These are phyloP conservation scores for Sisyra terminalis DNA, from an alignment of 2,888 invertebrate species.

Conservation along the genomic window DNA sequence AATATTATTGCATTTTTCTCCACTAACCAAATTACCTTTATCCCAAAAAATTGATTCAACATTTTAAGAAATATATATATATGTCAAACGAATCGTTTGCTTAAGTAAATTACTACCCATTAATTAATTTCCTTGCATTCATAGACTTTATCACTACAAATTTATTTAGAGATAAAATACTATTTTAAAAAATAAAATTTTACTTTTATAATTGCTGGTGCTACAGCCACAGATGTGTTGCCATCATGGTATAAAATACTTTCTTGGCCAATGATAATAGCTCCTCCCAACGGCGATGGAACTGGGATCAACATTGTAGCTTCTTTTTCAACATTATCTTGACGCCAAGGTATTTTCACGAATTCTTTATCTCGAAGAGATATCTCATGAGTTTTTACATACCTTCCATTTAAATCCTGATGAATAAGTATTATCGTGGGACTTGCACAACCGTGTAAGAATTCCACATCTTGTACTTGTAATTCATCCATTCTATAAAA, in stretches of 20 bases:
- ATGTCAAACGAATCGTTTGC: too few relatives aligned
- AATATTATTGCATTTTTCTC: too few relatives aligned
- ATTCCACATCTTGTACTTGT: constrained; percentile 90
- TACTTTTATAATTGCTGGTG: constrained; percentile 87
- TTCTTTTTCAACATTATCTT: constrained; percentile 95
- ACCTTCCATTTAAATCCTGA: constrained; percentile 87
- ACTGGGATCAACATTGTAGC: constrained; percentile 93
- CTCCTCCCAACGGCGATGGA: constrained; percentile 88
- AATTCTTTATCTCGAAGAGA: constrained; percentile 90
- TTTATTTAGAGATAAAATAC: too few relatives aligned
- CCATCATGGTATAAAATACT: constrained; percentile 95
- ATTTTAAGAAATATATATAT: too few relatives aligned
- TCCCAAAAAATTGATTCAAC: too few relatives aligned
- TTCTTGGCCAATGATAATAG: constrained; percentile 93
- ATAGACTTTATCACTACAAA: too few relatives aligned
- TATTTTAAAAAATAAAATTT: too few relatives aligned
- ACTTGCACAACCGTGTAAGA: constrained; percentile 81
- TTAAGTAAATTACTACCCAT: too few relatives aligned
- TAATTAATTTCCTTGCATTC: too few relatives aligned
- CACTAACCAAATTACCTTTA: too few relatives aligned
- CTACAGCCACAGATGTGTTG: constrained; percentile 75
- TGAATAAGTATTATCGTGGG: constrained; percentile 89
- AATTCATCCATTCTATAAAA: constrained; percentile 75
- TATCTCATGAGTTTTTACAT: constrained; percentile 94
- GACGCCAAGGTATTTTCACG: constrained; percentile 89